Percentiles rank a stretch among this genome's conserved stretches.
Conservation (phyloP, 2,797 vertebrate genomes). For the Bufotes viridis region DNA sequence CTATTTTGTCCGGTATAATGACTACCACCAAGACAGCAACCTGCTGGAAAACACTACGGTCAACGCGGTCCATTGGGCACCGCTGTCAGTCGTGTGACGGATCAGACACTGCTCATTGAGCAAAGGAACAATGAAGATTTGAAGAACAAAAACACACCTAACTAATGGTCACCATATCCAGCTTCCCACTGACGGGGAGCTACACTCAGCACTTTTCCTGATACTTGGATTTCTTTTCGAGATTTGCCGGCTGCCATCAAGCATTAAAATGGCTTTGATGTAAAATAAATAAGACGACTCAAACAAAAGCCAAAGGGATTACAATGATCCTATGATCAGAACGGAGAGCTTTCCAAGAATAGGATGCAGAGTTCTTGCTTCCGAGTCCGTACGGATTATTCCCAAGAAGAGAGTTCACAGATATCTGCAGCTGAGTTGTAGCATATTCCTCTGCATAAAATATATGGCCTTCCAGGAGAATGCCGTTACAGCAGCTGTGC, state of each 20-base stretch:
- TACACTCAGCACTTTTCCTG: background rate
- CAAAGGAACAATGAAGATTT: no score
- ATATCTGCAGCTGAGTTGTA: background rate
- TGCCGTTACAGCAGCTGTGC: background rate
- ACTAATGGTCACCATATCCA: background rate
- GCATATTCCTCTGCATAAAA: background rate
- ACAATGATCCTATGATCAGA: conserved; percentile 22
- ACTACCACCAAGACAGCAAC: no score
- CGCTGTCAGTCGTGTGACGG: no score
- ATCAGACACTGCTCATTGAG: no score
- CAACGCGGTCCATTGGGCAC: no score
- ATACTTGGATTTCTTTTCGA: background rate
- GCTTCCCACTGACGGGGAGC: background rate
- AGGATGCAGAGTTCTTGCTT: conserved; percentile 1
- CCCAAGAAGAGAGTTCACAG: conserved; percentile 1
- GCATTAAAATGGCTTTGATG: conserved; percentile 21
- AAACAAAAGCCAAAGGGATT: conserved; percentile 15
- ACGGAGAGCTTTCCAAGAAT: background rate
- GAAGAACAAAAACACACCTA: no score
- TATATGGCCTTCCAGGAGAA: background rate
- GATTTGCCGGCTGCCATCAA: background rate
- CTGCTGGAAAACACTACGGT: no score
- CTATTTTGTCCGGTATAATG: no score
- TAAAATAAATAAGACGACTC: conserved; percentile 6
- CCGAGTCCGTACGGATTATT: conserved; percentile 2